Base-by-base conservation (phyloP, 2,888 invertebrate species). In the Pammene aurita region DNA sequence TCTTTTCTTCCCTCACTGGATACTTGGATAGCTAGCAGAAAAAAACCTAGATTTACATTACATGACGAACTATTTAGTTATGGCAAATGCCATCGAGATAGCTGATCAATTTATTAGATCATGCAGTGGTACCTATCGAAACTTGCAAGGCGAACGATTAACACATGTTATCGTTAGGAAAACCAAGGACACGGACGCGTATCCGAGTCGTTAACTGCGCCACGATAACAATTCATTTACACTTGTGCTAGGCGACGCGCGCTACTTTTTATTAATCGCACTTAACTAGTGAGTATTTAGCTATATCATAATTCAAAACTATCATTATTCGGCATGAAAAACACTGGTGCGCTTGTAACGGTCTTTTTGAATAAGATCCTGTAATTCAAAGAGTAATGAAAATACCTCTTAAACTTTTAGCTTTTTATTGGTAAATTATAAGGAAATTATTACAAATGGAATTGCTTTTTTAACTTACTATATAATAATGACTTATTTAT, bases 401-500 rank as follows among this genome's bases (percentile, higher is more conserved):
- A 68, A 46, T 11, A 52, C 16, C 16, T 26, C 1, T 44, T 5
- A 0, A 18, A 18, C 11, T 48, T 67, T 67, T 62, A 34, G 16
- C n/a, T 5, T 67, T 71, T 70, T 74, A 73, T 74, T 70, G 69
- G 69, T 74, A 72, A 74, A 71, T 75, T 68, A 73, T 73, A 72
- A 69, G 63, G 72, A 67, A 74, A 66, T 73, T 74, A 66, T 64
- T 74, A 75, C 66, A 72, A 71, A 72, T 74, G 72, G 72, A 73
- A 71, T 65, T 72, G 56, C 55, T 75, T 74, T 67, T 73, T 74
- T 71, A 73, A 54, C 70, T 72, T 73, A 73, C 58, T 74, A 69
- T 72, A 74, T 73, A 70, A 72, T 74, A 73, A 73, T 74, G 75
- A 74, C 72, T 72, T 76, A 74, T 73, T 58, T 42, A 68, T 57